Conservation (phyloP, 1,140 invertebrate species). For the Geopemphigus sp. region DNA sequence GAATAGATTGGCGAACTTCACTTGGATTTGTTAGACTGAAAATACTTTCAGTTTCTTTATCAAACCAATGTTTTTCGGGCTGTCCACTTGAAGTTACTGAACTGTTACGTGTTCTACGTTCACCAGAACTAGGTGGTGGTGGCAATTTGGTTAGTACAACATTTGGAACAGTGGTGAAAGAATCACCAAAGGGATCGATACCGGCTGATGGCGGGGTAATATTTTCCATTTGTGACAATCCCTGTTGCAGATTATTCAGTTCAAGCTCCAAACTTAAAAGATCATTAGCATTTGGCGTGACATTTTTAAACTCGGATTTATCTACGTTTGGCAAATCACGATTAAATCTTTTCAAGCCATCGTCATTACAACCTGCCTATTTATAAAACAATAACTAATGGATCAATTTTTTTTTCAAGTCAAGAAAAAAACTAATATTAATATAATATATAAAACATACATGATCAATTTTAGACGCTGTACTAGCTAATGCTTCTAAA, state of each 20-base stretch:
- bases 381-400: neutral
- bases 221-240: slow-evolving; percentile 81
- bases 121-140: slow-evolving; percentile 54
- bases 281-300: slow-evolving; percentile 58
- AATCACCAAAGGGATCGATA: slow-evolving; percentile 81
- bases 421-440: neutral
- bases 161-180: slow-evolving; percentile 64
- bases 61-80: slow-evolving; percentile 58
- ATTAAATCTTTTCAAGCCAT: slow-evolving; percentile 28
- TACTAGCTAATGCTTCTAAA: slow-evolving; percentile 45
- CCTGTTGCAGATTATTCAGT: slow-evolving; percentile 82
- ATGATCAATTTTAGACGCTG: slow-evolving; percentile 39
- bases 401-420: too few species aligned
- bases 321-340: slow-evolving; percentile 13
- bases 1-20: slow-evolving; percentile 53
- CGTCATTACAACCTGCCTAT: slow-evolving; percentile 25
- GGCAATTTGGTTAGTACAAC: slow-evolving; percentile 55
- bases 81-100: slow-evolving; percentile 50
- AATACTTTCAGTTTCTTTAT: slow-evolving; percentile 59
- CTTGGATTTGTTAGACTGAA: slow-evolving; percentile 56
- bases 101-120: slow-evolving; percentile 52
- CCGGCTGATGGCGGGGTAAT: slow-evolving; percentile 66
- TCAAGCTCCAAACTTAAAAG: slow-evolving; percentile 91
- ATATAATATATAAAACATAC: slow-evolving; percentile 16
- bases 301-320: slow-evolving; percentile 40